These are phyloP conservation scores for Caenorhabditis imperialis DNA, from an alignment of 2,888 invertebrate species.

Conservation along the genomic window DNA sequence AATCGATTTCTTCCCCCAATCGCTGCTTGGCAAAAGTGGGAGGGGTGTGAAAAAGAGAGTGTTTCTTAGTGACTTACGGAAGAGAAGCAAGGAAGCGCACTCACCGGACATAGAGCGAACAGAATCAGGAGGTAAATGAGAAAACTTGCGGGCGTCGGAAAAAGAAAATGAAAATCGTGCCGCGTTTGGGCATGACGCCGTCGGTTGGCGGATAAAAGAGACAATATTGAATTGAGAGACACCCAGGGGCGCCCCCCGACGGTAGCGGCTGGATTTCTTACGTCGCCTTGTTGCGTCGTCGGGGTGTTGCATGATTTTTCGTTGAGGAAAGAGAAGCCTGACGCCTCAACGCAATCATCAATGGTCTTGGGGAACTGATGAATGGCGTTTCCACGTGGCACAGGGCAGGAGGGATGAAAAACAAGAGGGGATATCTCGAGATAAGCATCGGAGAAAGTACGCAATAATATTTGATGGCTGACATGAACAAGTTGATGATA, in stretches of 20 bases:
- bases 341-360: slow-evolving; percentile 11
- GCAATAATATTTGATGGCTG: slow-evolving; percentile 5
- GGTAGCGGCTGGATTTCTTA: slow-evolving; percentile 26
- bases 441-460: background rate
- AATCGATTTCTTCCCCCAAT: background rate
- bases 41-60: slow-evolving; percentile 4
- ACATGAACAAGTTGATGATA: slow-evolving; percentile 5
- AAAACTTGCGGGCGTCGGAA: slow-evolving; percentile 20
- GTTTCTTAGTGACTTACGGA: too few relatives aligned
- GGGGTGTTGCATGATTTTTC: slow-evolving; percentile 25
- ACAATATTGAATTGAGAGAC: slow-evolving; percentile 38
- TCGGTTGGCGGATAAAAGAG: slow-evolving; percentile 33
- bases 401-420: background rate
- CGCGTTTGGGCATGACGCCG: slow-evolving; percentile 14
- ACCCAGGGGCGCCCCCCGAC: background rate
- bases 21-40: background rate
- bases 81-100: slow-evolving; percentile 4
- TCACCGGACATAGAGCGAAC: slow-evolving; percentile 16
- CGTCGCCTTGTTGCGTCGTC: slow-evolving; percentile 18
- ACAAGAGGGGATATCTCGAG: background rate
- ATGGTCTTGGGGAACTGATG: too few relatives aligned
- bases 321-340: slow-evolving; percentile 5
- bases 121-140: slow-evolving; percentile 8
- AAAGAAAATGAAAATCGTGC: slow-evolving; percentile 17
- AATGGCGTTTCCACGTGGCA: background rate